Percentiles rank a stretch among this genome's conserved stretches.
phyloP scores from a whole-genome alignment of 2,797 vertebrate species.

The Sandelia bainsii region DNA sequence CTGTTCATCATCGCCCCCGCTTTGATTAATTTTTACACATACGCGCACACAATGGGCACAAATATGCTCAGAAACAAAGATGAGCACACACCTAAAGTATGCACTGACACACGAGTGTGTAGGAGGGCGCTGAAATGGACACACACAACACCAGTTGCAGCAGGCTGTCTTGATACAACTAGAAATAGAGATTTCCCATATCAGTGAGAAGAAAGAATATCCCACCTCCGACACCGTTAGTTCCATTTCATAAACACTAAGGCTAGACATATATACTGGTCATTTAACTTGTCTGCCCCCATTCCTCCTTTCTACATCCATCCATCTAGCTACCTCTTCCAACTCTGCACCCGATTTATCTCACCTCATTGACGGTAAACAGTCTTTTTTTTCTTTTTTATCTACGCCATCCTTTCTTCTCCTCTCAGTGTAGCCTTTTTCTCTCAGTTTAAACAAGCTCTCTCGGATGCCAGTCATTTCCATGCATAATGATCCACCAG shows the following conservation, averaged over 20 bases:
- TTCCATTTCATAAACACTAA: conserved; percentile 91
- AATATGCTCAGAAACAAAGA: conserved; percentile 67
- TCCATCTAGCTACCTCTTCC: conserved; percentile 35
- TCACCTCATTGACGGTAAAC: conserved; percentile 62
- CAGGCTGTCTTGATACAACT: conserved; percentile 16
- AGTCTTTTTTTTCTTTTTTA: conserved; percentile 30
- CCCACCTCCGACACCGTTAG: conserved; percentile 68
- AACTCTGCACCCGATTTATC: conserved; percentile 47
- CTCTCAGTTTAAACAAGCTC: conserved; percentile 77
- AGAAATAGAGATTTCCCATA: conserved; percentile 39
- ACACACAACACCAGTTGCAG: neutral
- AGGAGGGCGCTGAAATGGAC: conserved; percentile 35
- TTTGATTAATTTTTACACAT: conserved; percentile 99
- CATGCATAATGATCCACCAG: conserved; percentile 82
- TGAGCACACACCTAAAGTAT: conserved; percentile 65
- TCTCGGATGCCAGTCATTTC: conserved; percentile 78
- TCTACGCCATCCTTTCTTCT: conserved; percentile 12
- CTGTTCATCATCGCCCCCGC: conserved; percentile 99
- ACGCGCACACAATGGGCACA: conserved; percentile 71
- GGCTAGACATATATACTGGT: conserved; percentile 87
- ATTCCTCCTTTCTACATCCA: conserved; percentile 35
- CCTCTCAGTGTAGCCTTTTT: conserved; percentile 35
- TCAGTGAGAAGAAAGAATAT: conserved; percentile 44
- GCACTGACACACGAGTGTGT: conserved; percentile 12
- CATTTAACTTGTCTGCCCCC: conserved; percentile 77